Base-by-base conservation (phyloP, 2,113 vertebrate species). In the Colistium nudipinnis region DNA sequence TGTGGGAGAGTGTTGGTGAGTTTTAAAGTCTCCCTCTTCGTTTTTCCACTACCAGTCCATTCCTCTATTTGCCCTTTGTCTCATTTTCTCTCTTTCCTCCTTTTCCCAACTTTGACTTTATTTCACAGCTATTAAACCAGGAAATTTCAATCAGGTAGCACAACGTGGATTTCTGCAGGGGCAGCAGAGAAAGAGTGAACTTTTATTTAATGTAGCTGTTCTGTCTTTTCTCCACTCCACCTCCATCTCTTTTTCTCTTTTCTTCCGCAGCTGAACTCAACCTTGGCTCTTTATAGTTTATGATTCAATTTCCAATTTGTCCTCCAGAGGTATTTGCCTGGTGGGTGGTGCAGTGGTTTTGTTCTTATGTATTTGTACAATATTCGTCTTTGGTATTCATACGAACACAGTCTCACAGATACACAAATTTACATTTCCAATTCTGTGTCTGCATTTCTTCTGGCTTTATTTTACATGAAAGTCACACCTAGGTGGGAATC, bases 111-210 rank as follows among this genome's bases (percentile, higher is more conserved):
- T 87, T 86, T 77, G 83, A 65, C 87, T 90, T 88, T 91, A 90
- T 91, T 89, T 90, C 90, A 91, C 86, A 89, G 87, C 83, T 89
- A 85, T 90, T 90, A 91, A 91, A 91, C 76, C 87, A 87, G 82
- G 89, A 88, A 87, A 92, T 90, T 90, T 91, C 91, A 90, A 90
- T 91, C 89, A 91, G 77, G 85, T 87, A 76, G 82, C 88, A 76
- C 87, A 89, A 88, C 69, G 35, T 88, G 84, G 81, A 84, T 83
- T 92, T 89, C 84, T 84, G 85, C 85, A 77, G 62, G 81, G 80
- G 69, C 78, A 86, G 78, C 25, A 66, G 69, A 81, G 77, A 83
- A 86, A 78, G 70, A 79, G 61, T 61, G 66, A 85, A 88, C 80
- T 87, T 88, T 88, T 88, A 87, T 88, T 88, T 89, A 88, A 89